A percentile compares a stretch with the other conserved stretches of the same genome.
phyloP scores from a whole-genome alignment of 2,113 vertebrate genomes.

The Caloenas nicobarica region DNA sequence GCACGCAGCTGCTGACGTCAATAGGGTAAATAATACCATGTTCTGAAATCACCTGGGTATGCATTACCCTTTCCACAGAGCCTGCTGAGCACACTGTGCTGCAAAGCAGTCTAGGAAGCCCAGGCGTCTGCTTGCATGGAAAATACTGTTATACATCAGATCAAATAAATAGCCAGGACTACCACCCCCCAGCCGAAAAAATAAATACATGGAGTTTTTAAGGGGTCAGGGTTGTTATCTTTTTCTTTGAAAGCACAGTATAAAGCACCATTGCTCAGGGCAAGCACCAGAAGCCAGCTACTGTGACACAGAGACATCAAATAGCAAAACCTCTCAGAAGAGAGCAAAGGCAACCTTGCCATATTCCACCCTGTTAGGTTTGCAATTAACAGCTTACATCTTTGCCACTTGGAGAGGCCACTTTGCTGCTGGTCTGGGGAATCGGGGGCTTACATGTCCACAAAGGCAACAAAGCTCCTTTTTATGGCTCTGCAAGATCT shows the following conservation, averaged over 20 bases:
- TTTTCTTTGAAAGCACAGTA: not conserved
- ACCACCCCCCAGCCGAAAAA: not conserved
- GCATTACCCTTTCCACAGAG: not conserved
- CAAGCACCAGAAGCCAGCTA: fast-evolving
- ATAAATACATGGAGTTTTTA: not conserved
- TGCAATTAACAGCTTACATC: not conserved
- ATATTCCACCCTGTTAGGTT: not conserved
- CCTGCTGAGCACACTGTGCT: not conserved
- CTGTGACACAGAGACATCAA: not conserved
- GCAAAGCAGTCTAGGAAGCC: not conserved
- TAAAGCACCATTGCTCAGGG: not conserved
- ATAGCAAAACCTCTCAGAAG: not conserved
- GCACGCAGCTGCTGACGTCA: conserved; percentile 64
- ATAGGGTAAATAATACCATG: conserved; percentile 48
- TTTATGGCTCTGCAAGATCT: not conserved
- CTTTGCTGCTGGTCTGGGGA: too few relatives aligned
- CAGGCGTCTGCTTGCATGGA: not conserved
- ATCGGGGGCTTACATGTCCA: too few relatives aligned
- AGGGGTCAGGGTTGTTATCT: not conserved
- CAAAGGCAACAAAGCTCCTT: not conserved
- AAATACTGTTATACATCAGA: not conserved
- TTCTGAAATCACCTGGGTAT: not conserved
- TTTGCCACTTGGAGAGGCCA: not conserved
- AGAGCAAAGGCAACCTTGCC: not conserved
- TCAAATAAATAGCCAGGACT: not conserved